phyloP scores from a whole-genome alignment of 2,113 vertebrate species.

The Burhinus oedicnemus region DNA sequence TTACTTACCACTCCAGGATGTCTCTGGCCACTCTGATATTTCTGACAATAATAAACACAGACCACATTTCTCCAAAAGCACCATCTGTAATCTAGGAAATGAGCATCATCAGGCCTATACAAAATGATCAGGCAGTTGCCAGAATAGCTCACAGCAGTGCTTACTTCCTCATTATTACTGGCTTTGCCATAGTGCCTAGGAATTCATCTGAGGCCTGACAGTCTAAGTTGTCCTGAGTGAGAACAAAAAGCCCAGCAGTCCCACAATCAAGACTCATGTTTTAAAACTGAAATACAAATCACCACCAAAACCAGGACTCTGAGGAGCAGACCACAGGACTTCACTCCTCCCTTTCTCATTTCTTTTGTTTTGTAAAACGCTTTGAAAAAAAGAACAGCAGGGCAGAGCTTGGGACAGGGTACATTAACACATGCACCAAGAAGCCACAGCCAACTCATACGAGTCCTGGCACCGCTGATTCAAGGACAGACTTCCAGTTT shows the following conservation, averaged over 20 bases:
- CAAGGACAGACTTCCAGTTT: not conserved
- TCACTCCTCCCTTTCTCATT: not conserved
- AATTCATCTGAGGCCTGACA: not conserved
- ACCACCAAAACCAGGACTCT: not conserved
- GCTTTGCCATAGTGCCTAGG: not conserved
- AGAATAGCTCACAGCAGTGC: not conserved
- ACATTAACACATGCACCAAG: not conserved
- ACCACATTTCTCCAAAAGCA: not conserved
- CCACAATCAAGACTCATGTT: not conserved
- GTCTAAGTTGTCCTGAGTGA: not conserved
- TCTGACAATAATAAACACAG: not conserved
- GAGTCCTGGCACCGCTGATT: not conserved
- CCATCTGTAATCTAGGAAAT: not conserved
- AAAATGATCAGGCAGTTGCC: not conserved
- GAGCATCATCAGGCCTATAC: not conserved
- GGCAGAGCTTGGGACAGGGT: not conserved
- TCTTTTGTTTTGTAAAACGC: not conserved
- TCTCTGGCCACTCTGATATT: not conserved
- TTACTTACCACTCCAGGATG: not conserved
- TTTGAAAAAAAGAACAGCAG: not conserved
- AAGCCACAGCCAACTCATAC: not conserved
- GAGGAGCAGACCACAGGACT: not conserved
- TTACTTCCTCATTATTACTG: not conserved
- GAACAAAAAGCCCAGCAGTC: not conserved
- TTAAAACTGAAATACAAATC: conserved; percentile 5